A percentile compares a stretch with the other conserved stretches of the same genome.
These are phyloP conservation scores for Philonicus albiceps DNA, from an alignment of 2,888 invertebrate species.

Conservation along the genomic window DNA sequence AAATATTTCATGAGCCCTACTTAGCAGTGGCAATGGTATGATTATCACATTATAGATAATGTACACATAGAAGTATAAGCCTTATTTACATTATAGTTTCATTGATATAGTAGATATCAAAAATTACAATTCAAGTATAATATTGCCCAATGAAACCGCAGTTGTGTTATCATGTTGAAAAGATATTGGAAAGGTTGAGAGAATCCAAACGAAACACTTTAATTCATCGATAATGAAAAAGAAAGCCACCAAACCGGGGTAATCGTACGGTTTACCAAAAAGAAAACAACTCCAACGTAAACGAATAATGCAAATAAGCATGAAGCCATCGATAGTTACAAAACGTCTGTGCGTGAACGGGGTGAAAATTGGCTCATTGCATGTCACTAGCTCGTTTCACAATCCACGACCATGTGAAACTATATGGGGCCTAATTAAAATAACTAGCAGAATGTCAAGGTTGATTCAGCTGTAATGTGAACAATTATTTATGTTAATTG, in stretches of 20 bases:
- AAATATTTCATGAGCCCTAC: too few relatives aligned
- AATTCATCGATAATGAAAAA: background rate
- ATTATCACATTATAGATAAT: background rate
- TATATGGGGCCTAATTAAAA: background rate
- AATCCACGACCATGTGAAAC: background rate
- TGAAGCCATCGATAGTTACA: background rate
- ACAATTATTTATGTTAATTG: background rate
- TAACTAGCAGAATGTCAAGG: background rate
- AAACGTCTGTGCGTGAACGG: background rate
- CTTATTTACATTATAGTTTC: background rate
- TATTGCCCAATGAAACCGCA: background rate
- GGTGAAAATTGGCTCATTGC: background rate
- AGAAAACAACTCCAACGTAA: background rate
- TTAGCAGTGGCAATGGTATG: background rate
- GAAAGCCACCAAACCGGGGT: background rate
- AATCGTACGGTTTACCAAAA: background rate
- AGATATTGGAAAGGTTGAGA: background rate
- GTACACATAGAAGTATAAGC: background rate
- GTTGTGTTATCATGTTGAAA: background rate
- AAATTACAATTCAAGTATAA: background rate
- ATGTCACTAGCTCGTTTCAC: background rate
- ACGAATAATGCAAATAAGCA: background rate
- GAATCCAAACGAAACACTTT: background rate
- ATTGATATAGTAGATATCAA: background rate
- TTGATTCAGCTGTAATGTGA: background rate